Evolutionary conservation across 2,113 vertebrate species (phyloP).

Genomic region (Mesembrinibis cayennensis): DNA sequence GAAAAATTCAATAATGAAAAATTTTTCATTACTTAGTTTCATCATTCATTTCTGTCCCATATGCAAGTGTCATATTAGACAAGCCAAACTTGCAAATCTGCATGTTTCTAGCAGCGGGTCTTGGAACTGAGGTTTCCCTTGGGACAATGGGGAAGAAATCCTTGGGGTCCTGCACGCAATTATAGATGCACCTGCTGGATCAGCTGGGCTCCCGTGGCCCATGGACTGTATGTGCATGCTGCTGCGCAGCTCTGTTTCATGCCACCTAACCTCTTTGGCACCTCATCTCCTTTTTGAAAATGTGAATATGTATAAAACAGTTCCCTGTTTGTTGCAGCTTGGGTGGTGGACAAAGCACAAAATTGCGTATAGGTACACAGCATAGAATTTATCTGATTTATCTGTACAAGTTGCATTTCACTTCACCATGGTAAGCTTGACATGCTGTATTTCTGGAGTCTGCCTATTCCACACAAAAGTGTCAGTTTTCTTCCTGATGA

Average conservation of each 20-base stretch:
- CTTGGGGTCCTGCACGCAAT: background rate
- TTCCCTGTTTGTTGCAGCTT: background rate
- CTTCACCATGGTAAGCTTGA: background rate
- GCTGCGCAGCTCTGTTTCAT: background rate
- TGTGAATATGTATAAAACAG: background rate
- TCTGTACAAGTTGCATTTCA: background rate
- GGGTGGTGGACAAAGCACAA: background rate
- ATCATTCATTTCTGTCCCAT: background rate
- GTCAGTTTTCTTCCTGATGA: background rate
- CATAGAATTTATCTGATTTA: background rate
- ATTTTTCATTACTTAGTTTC: background rate
- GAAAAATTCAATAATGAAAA: background rate
- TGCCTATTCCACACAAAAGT: background rate
- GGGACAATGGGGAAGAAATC: background rate
- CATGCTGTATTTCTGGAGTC: background rate
- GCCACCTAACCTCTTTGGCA: background rate
- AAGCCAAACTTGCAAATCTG: background rate
- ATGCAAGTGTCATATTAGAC: background rate
- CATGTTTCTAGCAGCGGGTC: background rate
- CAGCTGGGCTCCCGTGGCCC: background rate
- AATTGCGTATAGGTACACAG: background rate
- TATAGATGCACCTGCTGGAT: background rate
- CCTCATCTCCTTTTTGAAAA: background rate
- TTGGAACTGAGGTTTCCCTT: background rate
- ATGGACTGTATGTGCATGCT: rapidly evolving